Percentiles rank a stretch among this genome's conserved stretches.
Evolutionary conservation across 2,113 vertebrate genomes (phyloP).

Genomic region (Carlito syrichta): DNA sequence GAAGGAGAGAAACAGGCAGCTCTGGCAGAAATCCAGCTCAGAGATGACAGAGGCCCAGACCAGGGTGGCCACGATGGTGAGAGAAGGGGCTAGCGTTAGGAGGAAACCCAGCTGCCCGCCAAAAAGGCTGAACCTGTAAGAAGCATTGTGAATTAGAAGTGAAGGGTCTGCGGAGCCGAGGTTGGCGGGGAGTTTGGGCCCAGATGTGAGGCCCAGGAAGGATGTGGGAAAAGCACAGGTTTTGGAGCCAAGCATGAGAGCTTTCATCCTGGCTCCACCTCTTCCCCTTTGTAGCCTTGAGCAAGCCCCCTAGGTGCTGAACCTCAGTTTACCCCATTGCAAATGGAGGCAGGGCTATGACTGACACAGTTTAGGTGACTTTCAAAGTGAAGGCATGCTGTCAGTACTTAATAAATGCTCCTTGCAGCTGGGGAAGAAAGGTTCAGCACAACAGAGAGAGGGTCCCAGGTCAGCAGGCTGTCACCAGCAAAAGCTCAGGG

Average conservation of each 20-base stretch:
- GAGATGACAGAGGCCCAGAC: neutral
- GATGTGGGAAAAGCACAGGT: neutral
- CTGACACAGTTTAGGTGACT: neutral
- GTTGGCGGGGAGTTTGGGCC: neutral
- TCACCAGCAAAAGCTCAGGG: neutral
- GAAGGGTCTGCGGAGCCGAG: neutral
- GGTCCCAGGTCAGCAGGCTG: neutral
- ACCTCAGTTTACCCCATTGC: neutral
- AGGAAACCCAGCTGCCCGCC: neutral
- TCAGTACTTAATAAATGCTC: neutral
- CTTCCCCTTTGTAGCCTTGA: neutral
- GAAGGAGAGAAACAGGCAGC: neutral
- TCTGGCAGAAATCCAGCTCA: neutral
- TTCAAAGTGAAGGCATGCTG: neutral
- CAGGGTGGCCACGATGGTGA: neutral
- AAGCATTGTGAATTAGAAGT: neutral
- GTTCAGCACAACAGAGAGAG: constrained; percentile 15
- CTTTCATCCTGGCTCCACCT: neutral
- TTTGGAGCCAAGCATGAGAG: neutral
- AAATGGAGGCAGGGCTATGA: neutral
- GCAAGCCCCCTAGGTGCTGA: neutral
- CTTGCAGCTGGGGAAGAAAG: neutral
- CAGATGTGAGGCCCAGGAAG: rapidly evolving
- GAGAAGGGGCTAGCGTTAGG: neutral
- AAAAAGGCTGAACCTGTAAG: neutral